A percentile compares a stretch with the other conserved stretches of the same genome.
Conservation (phyloP, 2,888 invertebrate genomes). For the Cheiracanthium punctorium region DNA sequence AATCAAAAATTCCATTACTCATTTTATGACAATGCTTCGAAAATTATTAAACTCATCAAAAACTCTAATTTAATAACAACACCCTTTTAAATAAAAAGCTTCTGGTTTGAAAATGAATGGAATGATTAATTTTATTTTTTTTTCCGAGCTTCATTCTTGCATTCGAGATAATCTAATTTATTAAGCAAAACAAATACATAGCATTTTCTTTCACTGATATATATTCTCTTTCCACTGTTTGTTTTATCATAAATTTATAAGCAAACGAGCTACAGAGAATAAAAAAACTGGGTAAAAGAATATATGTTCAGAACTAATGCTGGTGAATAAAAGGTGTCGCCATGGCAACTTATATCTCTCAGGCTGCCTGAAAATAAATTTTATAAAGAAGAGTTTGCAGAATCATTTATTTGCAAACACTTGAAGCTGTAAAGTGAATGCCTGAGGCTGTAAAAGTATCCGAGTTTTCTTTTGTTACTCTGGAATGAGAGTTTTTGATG, state of each 20-base stretch:
- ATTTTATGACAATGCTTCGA: no score
- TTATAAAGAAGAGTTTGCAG: conserved; percentile 62
- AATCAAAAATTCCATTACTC: no score
- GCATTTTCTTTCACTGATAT: not conserved
- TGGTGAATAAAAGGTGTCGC: conserved; percentile 20
- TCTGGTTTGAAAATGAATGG: no score
- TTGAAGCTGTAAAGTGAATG: conserved; percentile 52
- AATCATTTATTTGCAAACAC: conserved; percentile 64
- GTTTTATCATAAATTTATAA: not conserved
- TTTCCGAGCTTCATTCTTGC: no score
- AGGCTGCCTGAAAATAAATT: conserved; percentile 48
- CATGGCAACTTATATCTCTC: conserved; percentile 54
- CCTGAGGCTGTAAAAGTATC: conserved; percentile 50
- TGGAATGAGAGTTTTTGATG: conserved; percentile 6
- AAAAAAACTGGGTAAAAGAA: not conserved
- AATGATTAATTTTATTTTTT: no score
- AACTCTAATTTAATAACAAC: no score
- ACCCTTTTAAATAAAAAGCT: no score
- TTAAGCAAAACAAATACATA: not conserved
- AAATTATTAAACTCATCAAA: no score
- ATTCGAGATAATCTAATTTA: not conserved
- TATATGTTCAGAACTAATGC: not conserved
- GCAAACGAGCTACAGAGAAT: not conserved
- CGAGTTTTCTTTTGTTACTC: conserved; percentile 30
- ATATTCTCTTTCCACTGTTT: not conserved